Conservation (phyloP, 2,888 invertebrate genomes). For the Drosophila anceps region DNA sequence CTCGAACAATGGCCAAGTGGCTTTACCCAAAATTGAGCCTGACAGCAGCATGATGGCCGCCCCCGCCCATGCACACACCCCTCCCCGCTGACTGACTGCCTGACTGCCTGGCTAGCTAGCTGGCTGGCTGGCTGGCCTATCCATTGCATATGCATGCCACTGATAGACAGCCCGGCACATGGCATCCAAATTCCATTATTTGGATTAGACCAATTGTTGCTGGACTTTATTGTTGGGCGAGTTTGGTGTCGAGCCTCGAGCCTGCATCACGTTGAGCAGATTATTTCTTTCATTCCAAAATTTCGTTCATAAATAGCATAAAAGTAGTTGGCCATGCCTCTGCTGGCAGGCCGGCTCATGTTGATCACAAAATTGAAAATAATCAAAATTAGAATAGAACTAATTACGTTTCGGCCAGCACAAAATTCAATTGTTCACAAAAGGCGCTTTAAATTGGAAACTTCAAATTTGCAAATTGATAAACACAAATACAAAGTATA, state of each 20-base stretch:
- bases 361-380: conserved; percentile 29
- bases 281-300: conserved; percentile 37
- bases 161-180: conserved; percentile 39
- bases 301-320: conserved; percentile 27
- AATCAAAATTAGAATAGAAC: conserved; percentile 14
- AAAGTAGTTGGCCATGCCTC: conserved; percentile 6
- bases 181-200: conserved; percentile 69
- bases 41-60: conserved; percentile 59
- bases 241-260: conserved; percentile 1
- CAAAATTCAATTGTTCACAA: neutral
- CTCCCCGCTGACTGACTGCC: conserved; percentile 4
- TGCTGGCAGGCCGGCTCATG: neutral
- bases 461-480: neutral
- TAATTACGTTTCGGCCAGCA: conserved; percentile 20
- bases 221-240: conserved; percentile 13
- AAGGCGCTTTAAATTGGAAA: neutral
- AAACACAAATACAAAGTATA: neutral
- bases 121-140: conserved; percentile 16
- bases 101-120: neutral
- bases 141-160: conserved; percentile 41
- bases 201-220: conserved; percentile 69
- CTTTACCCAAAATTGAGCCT: conserved; percentile 75
- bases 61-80: neutral
- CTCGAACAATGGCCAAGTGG: conserved; percentile 77
- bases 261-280: conserved; percentile 28